A percentile compares a stretch with the other conserved stretches of the same genome.
phyloP scores from a whole-genome alignment of 2,888 invertebrate species.

The Sarcophaga variegata region DNA sequence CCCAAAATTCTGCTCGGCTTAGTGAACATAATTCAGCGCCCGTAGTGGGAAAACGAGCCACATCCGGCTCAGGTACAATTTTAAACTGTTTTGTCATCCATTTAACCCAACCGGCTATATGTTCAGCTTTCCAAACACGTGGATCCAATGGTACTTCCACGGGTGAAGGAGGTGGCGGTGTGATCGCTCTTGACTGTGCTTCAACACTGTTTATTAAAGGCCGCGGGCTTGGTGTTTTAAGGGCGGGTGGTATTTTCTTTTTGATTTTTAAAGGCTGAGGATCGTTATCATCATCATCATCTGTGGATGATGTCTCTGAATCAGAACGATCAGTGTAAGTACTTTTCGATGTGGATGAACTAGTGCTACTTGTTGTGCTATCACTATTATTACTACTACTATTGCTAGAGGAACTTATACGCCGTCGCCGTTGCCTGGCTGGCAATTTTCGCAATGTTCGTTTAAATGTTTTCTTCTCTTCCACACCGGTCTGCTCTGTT shows the following conservation, averaged over 20 bases:
- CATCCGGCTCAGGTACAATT: conserved; percentile 83
- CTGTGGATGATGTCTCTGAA: conserved; percentile 16
- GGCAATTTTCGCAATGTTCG: conserved; percentile 11
- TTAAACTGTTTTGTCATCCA: conserved; percentile 85
- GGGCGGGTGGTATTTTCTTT: conserved; percentile 32
- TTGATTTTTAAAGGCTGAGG: neutral
- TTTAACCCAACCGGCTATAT: conserved; percentile 85
- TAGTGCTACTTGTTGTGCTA: conserved; percentile 45
- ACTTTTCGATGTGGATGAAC: conserved; percentile 39
- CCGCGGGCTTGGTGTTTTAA: conserved; percentile 5
- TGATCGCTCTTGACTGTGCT: conserved; percentile 7
- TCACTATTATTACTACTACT: conserved; percentile 53
- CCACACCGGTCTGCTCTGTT: conserved; percentile 52
- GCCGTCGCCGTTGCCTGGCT: conserved; percentile 55
- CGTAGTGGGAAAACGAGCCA: conserved; percentile 83
- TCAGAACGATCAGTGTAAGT: conserved; percentile 45
- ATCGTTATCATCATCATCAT: conserved; percentile 1
- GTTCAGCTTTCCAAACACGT: conserved; percentile 84
- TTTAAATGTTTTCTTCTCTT: conserved; percentile 45
- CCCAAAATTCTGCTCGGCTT: conserved; percentile 85
- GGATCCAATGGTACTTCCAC: conserved; percentile 83
- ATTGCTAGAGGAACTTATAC: conserved; percentile 54
- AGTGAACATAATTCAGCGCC: conserved; percentile 85
- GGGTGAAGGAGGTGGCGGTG: conserved; percentile 70
- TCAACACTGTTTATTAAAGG: neutral